Evolutionary conservation across 2,888 invertebrate genomes (phyloP).

Genomic region (Rosalia funebris): DNA sequence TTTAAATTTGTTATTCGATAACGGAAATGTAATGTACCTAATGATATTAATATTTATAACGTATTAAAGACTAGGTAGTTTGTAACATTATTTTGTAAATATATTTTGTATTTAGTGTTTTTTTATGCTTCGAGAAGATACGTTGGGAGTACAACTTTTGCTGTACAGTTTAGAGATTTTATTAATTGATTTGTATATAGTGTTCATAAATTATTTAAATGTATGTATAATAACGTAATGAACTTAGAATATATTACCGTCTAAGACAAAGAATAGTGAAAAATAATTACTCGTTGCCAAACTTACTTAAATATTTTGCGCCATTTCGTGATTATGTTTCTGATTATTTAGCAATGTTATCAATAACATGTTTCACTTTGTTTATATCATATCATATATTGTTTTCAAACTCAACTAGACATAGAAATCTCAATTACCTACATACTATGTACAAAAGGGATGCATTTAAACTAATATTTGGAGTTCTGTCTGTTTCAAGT

Average conservation of each 20-base stretch:
- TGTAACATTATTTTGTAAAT: slow-evolving; percentile 26
- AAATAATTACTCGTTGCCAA: slow-evolving; percentile 28
- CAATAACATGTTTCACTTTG: background rate
- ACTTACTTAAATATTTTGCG: slow-evolving; percentile 20
- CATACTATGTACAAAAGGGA: no score
- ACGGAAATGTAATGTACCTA: slow-evolving; percentile 15
- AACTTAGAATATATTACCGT: slow-evolving; percentile 24
- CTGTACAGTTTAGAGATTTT: slow-evolving; percentile 30
- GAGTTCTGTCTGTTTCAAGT: no score
- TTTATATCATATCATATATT: no score
- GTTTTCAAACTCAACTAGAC: no score
- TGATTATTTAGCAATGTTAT: slow-evolving; percentile 16
- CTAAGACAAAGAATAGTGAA: slow-evolving; percentile 24
- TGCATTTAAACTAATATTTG: no score
- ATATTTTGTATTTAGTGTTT: slow-evolving; percentile 27
- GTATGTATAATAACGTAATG: slow-evolving; percentile 28
- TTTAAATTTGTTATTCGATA: no score
- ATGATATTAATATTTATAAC: slow-evolving; percentile 26
- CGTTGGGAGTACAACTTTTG: slow-evolving; percentile 23
- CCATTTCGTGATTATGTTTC: slow-evolving; percentile 4
- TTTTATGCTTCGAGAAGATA: slow-evolving; percentile 23
- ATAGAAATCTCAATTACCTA: no score
- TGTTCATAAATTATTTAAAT: slow-evolving; percentile 35
- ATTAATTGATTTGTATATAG: slow-evolving; percentile 32
- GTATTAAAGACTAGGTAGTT: slow-evolving; percentile 22